phyloP scores from a whole-genome alignment of 2,113 vertebrate genomes.

The Hirundichthys speculiger region DNA sequence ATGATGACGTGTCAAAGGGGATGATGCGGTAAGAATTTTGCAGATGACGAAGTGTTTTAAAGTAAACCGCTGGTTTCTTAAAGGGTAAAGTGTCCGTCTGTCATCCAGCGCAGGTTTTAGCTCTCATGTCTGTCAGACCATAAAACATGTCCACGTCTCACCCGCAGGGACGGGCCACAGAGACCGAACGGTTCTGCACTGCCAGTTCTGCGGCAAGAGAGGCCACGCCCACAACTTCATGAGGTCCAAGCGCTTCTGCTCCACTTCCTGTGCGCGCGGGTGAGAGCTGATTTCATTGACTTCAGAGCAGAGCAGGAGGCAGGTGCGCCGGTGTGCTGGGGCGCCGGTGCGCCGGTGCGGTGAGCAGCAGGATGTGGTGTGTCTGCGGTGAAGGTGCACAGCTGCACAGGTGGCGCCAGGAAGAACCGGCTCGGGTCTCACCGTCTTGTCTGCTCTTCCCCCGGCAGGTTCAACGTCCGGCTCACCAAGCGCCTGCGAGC shows the following conservation, averaged over 20 bases:
- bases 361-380: constrained; percentile 57
- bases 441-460: background rate
- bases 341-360: background rate
- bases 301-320: background rate
- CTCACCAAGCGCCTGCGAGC: constrained; percentile 74
- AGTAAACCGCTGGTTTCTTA: no score
- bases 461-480: constrained; percentile 73
- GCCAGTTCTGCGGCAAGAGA: constrained; percentile 96
- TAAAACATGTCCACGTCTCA: constrained; percentile 31
- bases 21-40: no score
- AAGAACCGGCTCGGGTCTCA: background rate
- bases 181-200: constrained; percentile 89
- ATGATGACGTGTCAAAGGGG: no score
- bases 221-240: constrained; percentile 93
- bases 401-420: constrained; percentile 22
- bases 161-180: constrained; percentile 82
- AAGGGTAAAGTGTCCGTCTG: no score
- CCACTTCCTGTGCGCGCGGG: constrained; percentile 96
- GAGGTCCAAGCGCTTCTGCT: constrained; percentile 96
- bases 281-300: constrained; percentile 38
- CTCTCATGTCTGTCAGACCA: background rate
- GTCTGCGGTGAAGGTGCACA: background rate
- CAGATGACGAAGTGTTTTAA: no score
- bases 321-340: background rate
- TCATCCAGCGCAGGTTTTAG: no score